Conservation (phyloP, 2,797 vertebrate genomes). For the Catamblyrhynchus diadema region DNA sequence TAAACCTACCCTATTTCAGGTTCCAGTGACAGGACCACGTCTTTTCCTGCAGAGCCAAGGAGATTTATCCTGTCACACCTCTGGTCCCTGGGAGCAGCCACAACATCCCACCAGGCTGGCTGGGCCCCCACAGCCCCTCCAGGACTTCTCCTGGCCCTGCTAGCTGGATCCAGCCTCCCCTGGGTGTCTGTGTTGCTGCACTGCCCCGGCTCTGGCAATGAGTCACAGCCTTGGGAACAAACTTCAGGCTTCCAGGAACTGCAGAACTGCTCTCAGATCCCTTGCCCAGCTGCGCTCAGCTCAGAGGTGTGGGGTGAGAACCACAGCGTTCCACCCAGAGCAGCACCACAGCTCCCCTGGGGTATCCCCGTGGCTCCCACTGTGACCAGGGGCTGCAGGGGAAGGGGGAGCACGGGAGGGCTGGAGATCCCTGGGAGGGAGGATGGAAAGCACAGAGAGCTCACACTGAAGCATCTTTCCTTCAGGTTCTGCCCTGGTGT, state of each 20-base stretch:
- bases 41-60: not conserved
- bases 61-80: not conserved
- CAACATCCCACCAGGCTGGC: not conserved
- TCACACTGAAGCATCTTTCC: not conserved
- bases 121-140: not conserved
- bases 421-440: not conserved
- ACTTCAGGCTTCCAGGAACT: not conserved
- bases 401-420: not conserved
- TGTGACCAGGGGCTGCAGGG: fast-evolving
- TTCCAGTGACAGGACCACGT: not conserved
- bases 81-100: not conserved
- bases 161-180: not conserved
- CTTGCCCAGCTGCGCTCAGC: not conserved
- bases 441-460: not conserved
- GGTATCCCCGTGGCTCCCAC: not conserved
- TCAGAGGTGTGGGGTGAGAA: not conserved
- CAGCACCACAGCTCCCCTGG: fast-evolving
- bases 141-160: not conserved
- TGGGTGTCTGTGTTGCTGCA: not conserved
- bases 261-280: not conserved
- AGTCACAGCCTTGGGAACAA: not conserved
- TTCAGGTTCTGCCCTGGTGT: not conserved
- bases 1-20: not conserved
- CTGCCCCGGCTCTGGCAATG: not conserved
- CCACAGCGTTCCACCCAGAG: fast-evolving